Evolutionary conservation across 2,888 invertebrate species (phyloP).

Genomic region (Trachelus iudaicus): DNA sequence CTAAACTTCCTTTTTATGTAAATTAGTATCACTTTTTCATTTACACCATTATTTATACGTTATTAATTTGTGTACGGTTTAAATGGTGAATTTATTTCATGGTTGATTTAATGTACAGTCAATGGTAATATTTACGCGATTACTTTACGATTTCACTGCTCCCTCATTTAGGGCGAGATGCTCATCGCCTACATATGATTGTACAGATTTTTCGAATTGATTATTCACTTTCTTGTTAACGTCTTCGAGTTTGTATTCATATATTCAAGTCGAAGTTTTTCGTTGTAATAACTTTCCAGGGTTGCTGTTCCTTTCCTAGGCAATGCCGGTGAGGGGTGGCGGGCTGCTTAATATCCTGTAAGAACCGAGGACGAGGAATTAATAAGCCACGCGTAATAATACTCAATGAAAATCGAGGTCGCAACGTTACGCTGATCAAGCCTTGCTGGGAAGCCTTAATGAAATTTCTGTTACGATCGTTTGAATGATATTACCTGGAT

Average conservation of each 20-base stretch:
- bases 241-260: background rate
- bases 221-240: background rate
- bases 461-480: background rate
- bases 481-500: background rate
- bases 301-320: background rate
- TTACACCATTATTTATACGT: background rate
- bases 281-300: background rate
- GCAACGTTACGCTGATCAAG: background rate
- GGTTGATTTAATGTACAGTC: background rate
- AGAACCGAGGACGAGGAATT: background rate
- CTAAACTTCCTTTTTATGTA: background rate
- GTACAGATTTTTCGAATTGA: background rate
- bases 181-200: background rate
- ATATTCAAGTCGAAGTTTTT: background rate
- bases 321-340: background rate
- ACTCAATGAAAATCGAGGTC: background rate
- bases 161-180: background rate
- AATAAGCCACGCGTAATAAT: background rate
- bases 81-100: background rate
- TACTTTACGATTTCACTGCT: background rate
- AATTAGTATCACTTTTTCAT: background rate
- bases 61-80: background rate
- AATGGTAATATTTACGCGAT: background rate
- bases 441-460: background rate
- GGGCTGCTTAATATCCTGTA: background rate